Percentiles rank a stretch among this genome's conserved stretches.
phyloP scores from a whole-genome alignment of 2,888 invertebrate species.

The Deilephila elpenor region DNA sequence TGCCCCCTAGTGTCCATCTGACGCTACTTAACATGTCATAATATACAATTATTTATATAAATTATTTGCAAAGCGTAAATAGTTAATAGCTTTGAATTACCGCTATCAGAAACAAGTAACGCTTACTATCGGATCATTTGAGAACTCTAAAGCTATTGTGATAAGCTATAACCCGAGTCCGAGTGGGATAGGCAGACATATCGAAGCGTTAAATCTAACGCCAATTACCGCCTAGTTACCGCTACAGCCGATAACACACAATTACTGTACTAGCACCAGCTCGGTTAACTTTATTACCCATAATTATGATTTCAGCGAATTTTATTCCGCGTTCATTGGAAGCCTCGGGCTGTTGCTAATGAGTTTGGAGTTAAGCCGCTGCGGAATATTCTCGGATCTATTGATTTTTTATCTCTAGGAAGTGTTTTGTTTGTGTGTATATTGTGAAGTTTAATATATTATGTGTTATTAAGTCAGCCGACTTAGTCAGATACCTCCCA shows the following conservation, averaged over 20 bases:
- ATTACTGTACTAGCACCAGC: not conserved
- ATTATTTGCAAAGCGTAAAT: not conserved
- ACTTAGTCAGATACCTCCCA: no score
- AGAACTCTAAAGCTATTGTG: not conserved
- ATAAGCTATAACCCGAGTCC: not conserved
- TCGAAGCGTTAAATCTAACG: slow-evolving; percentile 18
- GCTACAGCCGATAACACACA: slow-evolving; percentile 7
- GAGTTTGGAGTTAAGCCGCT: not conserved
- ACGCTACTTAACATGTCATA: not conserved
- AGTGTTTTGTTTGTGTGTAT: no score
- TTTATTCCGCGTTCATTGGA: not conserved
- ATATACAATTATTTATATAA: not conserved
- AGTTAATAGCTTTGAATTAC: not conserved
- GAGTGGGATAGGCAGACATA: not conserved
- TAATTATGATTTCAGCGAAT: slow-evolving; percentile 16
- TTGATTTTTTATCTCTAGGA: no score
- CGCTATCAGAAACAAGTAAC: not conserved
- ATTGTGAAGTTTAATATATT: no score
- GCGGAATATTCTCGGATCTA: no score
- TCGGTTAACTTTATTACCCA: slow-evolving; percentile 6
- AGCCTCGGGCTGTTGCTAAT: not conserved
- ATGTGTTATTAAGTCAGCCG: no score
- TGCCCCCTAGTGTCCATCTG: no score
- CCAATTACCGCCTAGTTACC: slow-evolving; percentile 24
- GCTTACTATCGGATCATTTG: not conserved